Conservation (phyloP, 2,797 vertebrate species). For the Jordanella pulchra region DNA sequence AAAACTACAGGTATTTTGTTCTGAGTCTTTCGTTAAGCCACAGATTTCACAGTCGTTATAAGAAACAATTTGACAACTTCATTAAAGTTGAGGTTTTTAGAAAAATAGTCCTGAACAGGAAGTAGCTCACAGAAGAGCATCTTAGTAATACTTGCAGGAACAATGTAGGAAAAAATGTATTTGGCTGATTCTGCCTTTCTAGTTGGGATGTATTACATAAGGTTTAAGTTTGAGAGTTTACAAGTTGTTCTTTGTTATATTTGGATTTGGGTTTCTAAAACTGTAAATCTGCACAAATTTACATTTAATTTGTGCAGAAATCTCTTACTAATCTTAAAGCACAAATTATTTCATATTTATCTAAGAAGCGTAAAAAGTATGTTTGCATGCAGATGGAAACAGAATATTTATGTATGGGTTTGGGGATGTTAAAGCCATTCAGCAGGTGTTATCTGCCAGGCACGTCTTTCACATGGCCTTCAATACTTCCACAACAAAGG, state of each 20-base stretch:
- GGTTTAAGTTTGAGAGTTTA: not conserved
- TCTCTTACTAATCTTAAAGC: slow-evolving; percentile 14
- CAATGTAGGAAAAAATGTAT: not conserved
- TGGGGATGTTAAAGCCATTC: slow-evolving; percentile 51
- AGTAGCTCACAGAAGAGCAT: not conserved
- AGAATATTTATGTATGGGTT: slow-evolving; percentile 38
- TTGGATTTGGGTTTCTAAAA: not conserved
- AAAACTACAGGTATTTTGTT: not conserved
- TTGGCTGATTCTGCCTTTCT: not conserved
- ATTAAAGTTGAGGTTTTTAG: not conserved
- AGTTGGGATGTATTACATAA: not conserved
- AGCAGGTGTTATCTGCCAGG: slow-evolving; percentile 26
- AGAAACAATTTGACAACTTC: not conserved
- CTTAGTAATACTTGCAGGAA: not conserved
- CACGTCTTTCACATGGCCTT: slow-evolving; percentile 47
- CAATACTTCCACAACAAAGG: slow-evolving; percentile 42
- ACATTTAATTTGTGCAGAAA: slow-evolving; percentile 24
- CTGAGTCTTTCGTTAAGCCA: not conserved
- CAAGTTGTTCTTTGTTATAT: not conserved
- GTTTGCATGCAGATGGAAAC: slow-evolving; percentile 25
- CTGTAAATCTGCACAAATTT: slow-evolving; percentile 1
- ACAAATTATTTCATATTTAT: slow-evolving; percentile 24
- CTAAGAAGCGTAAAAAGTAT: slow-evolving; percentile 2
- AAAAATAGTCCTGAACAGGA: not conserved
- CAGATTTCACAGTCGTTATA: not conserved